A percentile compares a stretch with the other conserved stretches of the same genome.
phyloP scores from a whole-genome alignment of 2,797 vertebrate species.

The Borostomias antarcticus region DNA sequence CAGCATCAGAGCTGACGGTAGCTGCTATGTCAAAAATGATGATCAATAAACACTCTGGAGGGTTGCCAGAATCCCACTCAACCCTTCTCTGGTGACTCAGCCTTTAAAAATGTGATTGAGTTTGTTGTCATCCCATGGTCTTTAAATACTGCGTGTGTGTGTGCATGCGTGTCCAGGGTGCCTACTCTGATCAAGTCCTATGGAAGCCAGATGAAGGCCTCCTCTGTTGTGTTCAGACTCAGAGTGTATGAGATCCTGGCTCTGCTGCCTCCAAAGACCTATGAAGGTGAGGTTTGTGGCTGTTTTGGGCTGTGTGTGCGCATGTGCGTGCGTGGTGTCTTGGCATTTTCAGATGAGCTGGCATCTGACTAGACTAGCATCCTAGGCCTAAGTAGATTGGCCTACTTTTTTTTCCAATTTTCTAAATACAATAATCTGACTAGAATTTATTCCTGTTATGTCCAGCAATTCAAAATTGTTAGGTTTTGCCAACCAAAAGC shows the following conservation, averaged over 20 bases:
- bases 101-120: slow-evolving; percentile 20
- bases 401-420: no score
- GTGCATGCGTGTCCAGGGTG: slow-evolving; percentile 73
- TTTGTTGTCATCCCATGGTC: no score
- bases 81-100: background rate
- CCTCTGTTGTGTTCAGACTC: slow-evolving; percentile 80
- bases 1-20: background rate
- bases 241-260: slow-evolving; percentile 88
- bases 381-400: no score
- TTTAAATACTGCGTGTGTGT: no score
- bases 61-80: background rate
- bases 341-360: background rate
- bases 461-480: no score
- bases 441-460: no score
- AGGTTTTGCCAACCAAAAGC: no score
- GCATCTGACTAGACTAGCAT: no score
- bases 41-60: background rate
- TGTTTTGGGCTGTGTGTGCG: background rate
- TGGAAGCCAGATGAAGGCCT: slow-evolving; percentile 78
- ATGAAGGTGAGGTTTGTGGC: slow-evolving; percentile 78
- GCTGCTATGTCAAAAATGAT: background rate
- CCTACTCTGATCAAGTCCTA: slow-evolving; percentile 80
- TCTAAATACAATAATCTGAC: no score
- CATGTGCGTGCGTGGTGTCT: background rate
- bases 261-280: slow-evolving; percentile 84